Conservation (phyloP, 2,888 invertebrate species). For the Tethea ocularis region DNA sequence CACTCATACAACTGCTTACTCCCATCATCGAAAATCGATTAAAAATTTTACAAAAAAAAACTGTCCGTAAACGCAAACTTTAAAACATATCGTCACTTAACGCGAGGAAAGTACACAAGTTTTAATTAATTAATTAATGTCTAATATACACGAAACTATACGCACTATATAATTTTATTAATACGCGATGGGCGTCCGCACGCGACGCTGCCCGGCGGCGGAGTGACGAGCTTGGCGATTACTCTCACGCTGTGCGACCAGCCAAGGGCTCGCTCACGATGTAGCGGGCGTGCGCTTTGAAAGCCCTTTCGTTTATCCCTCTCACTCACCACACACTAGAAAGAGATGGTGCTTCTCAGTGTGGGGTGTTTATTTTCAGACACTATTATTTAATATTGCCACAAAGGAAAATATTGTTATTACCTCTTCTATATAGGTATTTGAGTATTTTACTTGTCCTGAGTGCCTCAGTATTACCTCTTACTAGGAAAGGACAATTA, state of each 20-base stretch:
- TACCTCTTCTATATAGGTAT: no score
- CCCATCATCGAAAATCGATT: slow-evolving; percentile 69
- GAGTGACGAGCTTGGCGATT: slow-evolving; percentile 48
- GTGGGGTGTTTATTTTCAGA: slow-evolving; percentile 1
- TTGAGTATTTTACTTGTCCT: not conserved
- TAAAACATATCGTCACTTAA: slow-evolving; percentile 28
- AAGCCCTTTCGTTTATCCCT: slow-evolving; percentile 25
- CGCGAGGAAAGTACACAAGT: slow-evolving; percentile 6
- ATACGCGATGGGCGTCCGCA: slow-evolving; percentile 61
- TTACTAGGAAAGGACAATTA: no score
- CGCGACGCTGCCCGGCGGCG: slow-evolving; percentile 63
- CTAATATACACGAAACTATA: not conserved
- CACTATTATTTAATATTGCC: no score
- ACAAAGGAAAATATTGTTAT: no score
- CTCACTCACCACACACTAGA: not conserved
- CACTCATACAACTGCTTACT: slow-evolving; percentile 84
- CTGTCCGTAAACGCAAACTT: slow-evolving; percentile 29
- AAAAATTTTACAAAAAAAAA: slow-evolving; percentile 3
- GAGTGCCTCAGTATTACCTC: no score
- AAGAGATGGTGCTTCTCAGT: not conserved
- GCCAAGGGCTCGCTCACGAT: slow-evolving; percentile 35
- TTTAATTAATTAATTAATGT: not conserved
- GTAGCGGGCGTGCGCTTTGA: slow-evolving; percentile 54
- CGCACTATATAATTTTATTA: slow-evolving; percentile 17
- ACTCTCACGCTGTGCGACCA: slow-evolving; percentile 12